Evolutionary conservation across 2,113 vertebrate genomes (phyloP).

Genomic region (Balaeniceps rex): DNA sequence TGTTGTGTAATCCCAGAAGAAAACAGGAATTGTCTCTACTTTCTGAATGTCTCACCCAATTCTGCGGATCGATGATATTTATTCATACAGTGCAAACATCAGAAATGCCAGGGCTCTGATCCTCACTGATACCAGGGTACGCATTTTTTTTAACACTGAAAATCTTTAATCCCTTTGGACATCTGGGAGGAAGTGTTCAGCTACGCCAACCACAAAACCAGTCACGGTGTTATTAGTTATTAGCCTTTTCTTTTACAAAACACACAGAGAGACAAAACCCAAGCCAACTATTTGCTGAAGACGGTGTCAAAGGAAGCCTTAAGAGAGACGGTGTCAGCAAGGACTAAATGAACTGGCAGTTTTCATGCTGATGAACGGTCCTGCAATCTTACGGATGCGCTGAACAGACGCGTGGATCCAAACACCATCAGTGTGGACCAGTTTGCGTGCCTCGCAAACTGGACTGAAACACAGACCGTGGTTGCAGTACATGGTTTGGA

Average conservation of each 20-base stretch:
- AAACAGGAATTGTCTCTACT: background rate
- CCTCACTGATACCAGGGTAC: background rate
- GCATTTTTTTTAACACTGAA: background rate
- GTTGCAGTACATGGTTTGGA: background rate
- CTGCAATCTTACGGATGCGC: background rate
- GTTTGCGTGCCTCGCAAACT: background rate
- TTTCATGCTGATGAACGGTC: background rate
- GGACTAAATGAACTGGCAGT: background rate
- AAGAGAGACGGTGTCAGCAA: background rate
- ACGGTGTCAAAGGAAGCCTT: background rate
- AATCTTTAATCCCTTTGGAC: background rate
- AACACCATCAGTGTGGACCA: background rate
- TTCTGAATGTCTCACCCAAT: background rate
- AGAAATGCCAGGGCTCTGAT: conserved; percentile 5
- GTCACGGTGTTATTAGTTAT: background rate
- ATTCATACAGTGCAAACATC: background rate
- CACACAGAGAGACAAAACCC: background rate
- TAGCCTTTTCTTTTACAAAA: background rate
- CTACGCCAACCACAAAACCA: background rate
- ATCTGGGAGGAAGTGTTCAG: background rate
- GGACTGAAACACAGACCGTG: background rate
- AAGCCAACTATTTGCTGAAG: background rate
- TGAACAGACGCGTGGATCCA: background rate
- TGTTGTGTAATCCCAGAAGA: background rate
- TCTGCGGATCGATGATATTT: background rate